phyloP scores from a whole-genome alignment of 2,797 vertebrate species.

The Morus bassanus region DNA sequence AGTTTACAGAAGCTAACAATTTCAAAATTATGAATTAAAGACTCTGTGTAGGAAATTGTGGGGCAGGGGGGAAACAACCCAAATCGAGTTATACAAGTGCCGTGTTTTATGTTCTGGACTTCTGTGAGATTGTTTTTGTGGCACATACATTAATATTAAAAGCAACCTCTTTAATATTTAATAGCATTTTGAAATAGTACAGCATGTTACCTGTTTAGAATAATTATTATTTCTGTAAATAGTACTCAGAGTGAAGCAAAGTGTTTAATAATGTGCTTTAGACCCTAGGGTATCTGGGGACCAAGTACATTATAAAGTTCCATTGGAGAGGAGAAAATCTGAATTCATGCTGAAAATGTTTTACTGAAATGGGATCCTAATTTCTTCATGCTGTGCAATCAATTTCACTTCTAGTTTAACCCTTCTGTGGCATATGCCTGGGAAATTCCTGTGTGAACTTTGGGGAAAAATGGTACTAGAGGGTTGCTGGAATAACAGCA shows the following conservation, averaged over 20 bases:
- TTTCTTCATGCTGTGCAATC: neutral
- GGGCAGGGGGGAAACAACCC: neutral
- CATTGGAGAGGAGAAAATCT: neutral
- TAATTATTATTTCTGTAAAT: constrained; percentile 21
- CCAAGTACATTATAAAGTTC: neutral
- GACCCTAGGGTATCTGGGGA: neutral
- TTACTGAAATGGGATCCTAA: neutral
- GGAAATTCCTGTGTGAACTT: neutral
- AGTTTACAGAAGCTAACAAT: neutral
- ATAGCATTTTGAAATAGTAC: neutral
- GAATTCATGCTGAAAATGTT: neutral
- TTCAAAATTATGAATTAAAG: neutral
- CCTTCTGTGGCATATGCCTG: neutral
- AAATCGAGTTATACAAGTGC: neutral
- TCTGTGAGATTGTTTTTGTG: neutral
- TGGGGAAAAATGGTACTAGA: neutral
- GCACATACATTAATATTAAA: neutral
- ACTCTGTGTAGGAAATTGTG: neutral
- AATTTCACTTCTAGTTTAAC: constrained; percentile 33
- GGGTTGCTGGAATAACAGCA: neutral
- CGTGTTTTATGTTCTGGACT: neutral
- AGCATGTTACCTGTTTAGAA: neutral
- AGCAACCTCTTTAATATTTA: neutral
- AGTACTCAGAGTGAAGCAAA: neutral
- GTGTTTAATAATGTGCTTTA: neutral